These are phyloP conservation scores for Pipistrellus pipistrellus DNA, from an alignment of 2,797 vertebrate genomes.

Conservation along the genomic window DNA sequence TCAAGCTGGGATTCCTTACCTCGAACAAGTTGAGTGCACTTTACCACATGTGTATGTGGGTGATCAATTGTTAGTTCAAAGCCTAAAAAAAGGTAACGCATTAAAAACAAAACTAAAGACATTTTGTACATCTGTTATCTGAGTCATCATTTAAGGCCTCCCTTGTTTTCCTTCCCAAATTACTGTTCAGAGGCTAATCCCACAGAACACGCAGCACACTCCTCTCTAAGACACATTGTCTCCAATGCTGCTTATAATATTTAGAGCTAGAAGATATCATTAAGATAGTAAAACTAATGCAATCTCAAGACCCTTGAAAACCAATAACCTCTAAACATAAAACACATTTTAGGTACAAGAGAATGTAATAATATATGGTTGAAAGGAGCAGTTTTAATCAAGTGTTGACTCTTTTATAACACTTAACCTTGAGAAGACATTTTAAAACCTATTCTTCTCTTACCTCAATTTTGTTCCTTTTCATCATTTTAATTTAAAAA, in stretches of 20 bases:
- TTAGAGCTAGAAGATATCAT: slow-evolving; percentile 50
- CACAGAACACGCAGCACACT: background rate
- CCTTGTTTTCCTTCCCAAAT: slow-evolving; percentile 70
- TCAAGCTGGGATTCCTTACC: slow-evolving; percentile 88
- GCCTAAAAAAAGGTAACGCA: slow-evolving; percentile 87
- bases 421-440: slow-evolving; percentile 19
- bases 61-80: slow-evolving; percentile 98
- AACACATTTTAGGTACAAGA: slow-evolving; percentile 18
- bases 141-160: slow-evolving; percentile 51
- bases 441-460: slow-evolving; percentile 29
- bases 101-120: slow-evolving; percentile 12
- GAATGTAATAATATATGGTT: background rate
- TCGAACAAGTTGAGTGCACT: slow-evolving; percentile 97
- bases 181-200: slow-evolving; percentile 41
- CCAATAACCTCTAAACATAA: slow-evolving; percentile 67
- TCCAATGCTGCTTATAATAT: slow-evolving; percentile 64
- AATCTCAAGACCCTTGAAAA: slow-evolving; percentile 72
- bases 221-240: slow-evolving; percentile 54
- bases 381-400: background rate
- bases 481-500: background rate
- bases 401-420: slow-evolving; percentile 9
- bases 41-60: slow-evolving; percentile 98
- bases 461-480: background rate
- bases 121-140: slow-evolving; percentile 73
- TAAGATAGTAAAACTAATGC: slow-evolving; percentile 65